Evolutionary conservation across 2,888 invertebrate genomes (phyloP), one percentile per base, ranked within the genome.

Genomic region (Dolichopus griseipennis): DNA sequence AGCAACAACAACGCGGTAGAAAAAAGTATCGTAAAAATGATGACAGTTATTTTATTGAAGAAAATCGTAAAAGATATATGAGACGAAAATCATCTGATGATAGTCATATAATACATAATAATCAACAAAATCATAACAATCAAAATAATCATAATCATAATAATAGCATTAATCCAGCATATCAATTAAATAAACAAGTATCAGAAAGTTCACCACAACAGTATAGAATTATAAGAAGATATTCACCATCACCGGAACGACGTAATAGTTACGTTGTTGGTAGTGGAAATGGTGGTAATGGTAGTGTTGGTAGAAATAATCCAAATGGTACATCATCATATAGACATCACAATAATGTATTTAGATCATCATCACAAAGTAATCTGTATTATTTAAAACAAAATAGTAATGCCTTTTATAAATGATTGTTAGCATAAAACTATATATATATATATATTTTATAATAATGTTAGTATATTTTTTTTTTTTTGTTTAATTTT

Each of bases 351-450:
- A 52, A 52, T 52, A 52, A 52, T 52, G 52, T 52, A 52, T 52
- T 52, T 37, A 64, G 64, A 64, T 87, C 88, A 0, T 86, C 86
- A 69, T 87, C 87, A 0, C 88, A 88, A 69, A 88, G 88, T 77
- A 88, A 87, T 75, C 81, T 88, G 1, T 81, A 81, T 68, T 78
- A 80, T 74, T 79, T 79, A n/a, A 78, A 79, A 69, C 71, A 72
- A 12, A 41, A 41, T 15, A 41, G 41, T 41, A 64, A 64, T 64
- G 33, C 20, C 18, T 64, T 64, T 20, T 64, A 64, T 33, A 64
- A 64, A 64, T 64, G 64, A 64, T 33, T 5, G 10, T 62, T 62
- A 22, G 15, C 9, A 21, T 27, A 4, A 27, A 27, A 52, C 9
- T 52, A 18, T 52, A 43, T 6, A 43, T 7, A 34, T 34, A 34